These are phyloP conservation scores for Chelonoidis abingdonii DNA, from an alignment of 2,113 vertebrate genomes.

Conservation along the genomic window DNA sequence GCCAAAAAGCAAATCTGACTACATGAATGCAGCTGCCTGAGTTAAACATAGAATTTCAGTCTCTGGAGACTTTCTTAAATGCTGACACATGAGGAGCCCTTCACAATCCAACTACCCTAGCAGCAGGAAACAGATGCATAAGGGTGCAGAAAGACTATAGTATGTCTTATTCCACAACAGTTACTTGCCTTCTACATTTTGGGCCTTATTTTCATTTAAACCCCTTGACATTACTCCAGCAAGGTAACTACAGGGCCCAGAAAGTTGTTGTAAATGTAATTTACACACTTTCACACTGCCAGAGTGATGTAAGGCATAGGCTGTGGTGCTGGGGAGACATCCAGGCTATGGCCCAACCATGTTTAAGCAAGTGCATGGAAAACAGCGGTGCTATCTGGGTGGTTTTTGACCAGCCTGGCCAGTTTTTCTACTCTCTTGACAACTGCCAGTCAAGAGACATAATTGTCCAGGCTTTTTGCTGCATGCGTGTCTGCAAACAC, in stretches of 20 bases:
- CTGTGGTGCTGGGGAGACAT: too few species aligned
- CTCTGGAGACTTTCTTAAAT: neutral
- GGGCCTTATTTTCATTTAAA: conserved; percentile 39
- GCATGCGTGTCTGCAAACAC: too few species aligned
- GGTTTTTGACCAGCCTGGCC: neutral
- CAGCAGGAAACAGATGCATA: neutral
- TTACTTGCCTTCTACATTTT: conserved; percentile 29
- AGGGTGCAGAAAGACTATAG: neutral
- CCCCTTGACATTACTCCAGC: neutral
- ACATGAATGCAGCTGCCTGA: neutral
- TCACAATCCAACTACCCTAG: neutral
- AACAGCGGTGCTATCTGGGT: neutral
- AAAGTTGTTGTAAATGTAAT: neutral
- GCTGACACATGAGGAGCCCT: neutral
- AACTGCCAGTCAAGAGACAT: neutral
- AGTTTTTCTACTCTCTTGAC: neutral
- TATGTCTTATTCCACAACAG: conserved; percentile 24
- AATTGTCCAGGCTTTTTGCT: neutral
- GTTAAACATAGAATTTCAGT: neutral
- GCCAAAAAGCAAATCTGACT: too few species aligned
- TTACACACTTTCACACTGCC: neutral
- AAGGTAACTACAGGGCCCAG: conserved; percentile 29
- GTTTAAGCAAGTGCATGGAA: neutral
- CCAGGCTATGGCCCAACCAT: too few species aligned
- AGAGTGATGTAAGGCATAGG: neutral